Evolutionary conservation across 1,140 invertebrate genomes (phyloP).

Genomic region (Drosophila nikananu): DNA sequence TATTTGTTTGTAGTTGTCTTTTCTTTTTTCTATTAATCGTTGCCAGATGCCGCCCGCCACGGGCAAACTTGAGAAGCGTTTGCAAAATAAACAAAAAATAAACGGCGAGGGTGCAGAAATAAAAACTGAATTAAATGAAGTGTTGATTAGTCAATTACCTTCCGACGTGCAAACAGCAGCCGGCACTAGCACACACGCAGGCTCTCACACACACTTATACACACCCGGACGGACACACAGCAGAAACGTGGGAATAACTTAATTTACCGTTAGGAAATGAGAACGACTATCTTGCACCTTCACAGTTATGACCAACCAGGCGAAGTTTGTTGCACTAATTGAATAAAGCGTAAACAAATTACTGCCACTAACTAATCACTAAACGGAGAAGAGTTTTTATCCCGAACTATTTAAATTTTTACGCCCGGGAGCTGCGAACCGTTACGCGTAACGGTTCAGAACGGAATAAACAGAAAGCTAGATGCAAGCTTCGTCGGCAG

Average conservation of each 20-base stretch:
- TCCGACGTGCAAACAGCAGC: constrained; percentile 42
- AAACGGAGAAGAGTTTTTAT: constrained; percentile 10
- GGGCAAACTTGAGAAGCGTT: constrained; percentile 50
- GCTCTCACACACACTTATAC: constrained; percentile 2
- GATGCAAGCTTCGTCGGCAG: constrained; percentile 28
- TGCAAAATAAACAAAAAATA: constrained; percentile 71
- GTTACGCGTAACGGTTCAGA: constrained; percentile 54
- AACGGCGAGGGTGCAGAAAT: constrained; percentile 63
- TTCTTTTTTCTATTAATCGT: constrained; percentile 47
- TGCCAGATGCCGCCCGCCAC: constrained; percentile 51
- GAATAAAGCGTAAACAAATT: constrained; percentile 47
- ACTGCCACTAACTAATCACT: constrained; percentile 29
- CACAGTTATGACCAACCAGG: constrained; percentile 42
- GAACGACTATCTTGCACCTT: constrained; percentile 26
- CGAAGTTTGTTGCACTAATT: constrained; percentile 10
- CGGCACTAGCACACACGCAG: constrained; percentile 12
- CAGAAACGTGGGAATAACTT: constrained; percentile 49
- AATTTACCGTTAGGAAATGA: constrained; percentile 49
- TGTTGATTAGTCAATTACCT: constrained; percentile 77
- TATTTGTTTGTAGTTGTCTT: constrained; percentile 17
- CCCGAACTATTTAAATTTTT: constrained; percentile 2
- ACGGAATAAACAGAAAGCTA: constrained; percentile 49
- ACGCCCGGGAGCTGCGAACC: constrained; percentile 38
- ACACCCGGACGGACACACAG: background rate
- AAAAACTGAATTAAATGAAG: constrained; percentile 78